phyloP scores from a whole-genome alignment of 2,797 vertebrate species.

The Parauchenoglanis punctatus region DNA sequence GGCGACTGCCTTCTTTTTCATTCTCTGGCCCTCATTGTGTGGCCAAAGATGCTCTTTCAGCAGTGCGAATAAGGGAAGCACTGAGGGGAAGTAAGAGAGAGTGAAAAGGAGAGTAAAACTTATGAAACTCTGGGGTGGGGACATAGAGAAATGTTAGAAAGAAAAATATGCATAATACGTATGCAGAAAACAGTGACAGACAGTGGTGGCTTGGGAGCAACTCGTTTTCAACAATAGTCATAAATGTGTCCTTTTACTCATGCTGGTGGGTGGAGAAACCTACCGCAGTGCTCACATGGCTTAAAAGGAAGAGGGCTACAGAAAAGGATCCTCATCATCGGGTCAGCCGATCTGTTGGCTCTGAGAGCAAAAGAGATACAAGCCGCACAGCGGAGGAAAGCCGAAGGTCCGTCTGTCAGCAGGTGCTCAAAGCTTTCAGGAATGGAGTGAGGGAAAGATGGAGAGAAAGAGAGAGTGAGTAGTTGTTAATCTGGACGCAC shows the following conservation, averaged over 20 bases:
- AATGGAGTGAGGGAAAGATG: constrained; percentile 46
- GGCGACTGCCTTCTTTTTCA: constrained; percentile 68
- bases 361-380: constrained; percentile 25
- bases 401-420: constrained; percentile 46
- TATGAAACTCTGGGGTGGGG: neutral
- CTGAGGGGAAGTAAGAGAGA: constrained; percentile 22
- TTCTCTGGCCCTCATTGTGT: constrained; percentile 58
- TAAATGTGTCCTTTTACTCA: constrained; percentile 45
- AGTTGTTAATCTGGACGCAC: constrained; percentile 48
- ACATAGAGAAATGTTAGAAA: neutral
- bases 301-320: constrained; percentile 17
- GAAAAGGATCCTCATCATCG: constrained; percentile 49
- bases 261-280: constrained; percentile 12
- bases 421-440: constrained; percentile 50
- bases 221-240: constrained; percentile 51
- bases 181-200: constrained; percentile 13
- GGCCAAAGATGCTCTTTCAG: constrained; percentile 63
- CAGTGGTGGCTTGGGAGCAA: constrained; percentile 64
- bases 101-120: constrained; percentile 18
- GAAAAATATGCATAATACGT: neutral
- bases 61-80: constrained; percentile 45
- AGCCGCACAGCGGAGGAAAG: constrained; percentile 28
- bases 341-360: constrained; percentile 43
- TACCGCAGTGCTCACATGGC: constrained; percentile 49
- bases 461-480: constrained; percentile 35